Percentiles rank a stretch among this genome's conserved stretches.
Conservation (phyloP, 2,113 vertebrate genomes). For the Ammodramus savannarum region DNA sequence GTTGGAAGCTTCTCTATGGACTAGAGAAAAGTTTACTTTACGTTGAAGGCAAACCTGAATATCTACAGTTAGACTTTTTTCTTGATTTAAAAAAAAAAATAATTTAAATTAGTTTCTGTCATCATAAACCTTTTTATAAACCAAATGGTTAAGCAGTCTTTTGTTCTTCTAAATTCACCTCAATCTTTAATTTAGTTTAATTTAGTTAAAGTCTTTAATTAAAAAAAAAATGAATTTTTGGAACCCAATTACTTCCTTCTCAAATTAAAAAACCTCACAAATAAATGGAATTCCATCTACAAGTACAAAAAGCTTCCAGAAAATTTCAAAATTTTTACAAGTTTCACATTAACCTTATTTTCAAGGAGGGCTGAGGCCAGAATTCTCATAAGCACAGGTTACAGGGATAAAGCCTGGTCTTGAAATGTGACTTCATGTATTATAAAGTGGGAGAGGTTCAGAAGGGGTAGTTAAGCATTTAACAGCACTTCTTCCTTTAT, state of each 20-base stretch:
- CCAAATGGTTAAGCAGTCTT: not conserved
- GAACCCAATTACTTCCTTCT: not conserved
- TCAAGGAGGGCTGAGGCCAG: not conserved
- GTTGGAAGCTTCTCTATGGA: too few relatives aligned
- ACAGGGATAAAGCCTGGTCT: not conserved
- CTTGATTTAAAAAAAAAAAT: not conserved
- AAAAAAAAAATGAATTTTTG: not conserved
- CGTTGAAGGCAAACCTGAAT: not conserved
- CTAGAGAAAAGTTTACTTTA: not conserved
- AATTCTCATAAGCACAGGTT: not conserved
- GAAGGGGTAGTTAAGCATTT: not conserved
- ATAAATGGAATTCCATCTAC: not conserved
- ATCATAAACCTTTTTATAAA: not conserved
- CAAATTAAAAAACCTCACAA: not conserved
- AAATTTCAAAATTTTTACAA: not conserved
- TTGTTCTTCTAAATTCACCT: not conserved
- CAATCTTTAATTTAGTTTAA: not conserved
- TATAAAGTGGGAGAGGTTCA: not conserved
- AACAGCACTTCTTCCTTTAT: not conserved
- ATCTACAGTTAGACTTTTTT: not conserved
- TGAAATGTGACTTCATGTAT: not conserved
- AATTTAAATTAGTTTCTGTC: not conserved
- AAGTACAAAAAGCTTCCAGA: not conserved
- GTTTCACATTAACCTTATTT: not conserved
- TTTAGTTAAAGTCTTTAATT: too few relatives aligned